These are phyloP conservation scores for Peromyscus maniculatus DNA, from an alignment of 2,113 vertebrate genomes.

Conservation along the genomic window DNA sequence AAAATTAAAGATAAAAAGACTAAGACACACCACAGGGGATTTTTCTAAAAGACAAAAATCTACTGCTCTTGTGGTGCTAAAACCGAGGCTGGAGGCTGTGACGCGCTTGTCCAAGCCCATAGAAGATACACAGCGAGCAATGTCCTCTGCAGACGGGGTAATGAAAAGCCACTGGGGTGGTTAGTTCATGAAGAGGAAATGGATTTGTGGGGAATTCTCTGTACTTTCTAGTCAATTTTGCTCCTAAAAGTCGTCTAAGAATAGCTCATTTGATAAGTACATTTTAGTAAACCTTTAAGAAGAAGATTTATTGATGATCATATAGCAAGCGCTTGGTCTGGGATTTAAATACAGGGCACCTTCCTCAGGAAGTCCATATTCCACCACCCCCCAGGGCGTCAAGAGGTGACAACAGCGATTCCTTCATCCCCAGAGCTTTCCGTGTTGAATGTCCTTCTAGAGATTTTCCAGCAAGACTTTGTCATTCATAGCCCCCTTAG, in stretches of 20 bases:
- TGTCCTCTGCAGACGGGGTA: background rate
- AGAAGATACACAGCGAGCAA: fast-evolving
- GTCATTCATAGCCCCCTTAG: background rate
- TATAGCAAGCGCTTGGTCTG: background rate
- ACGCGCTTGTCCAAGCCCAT: no score
- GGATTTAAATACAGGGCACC: background rate
- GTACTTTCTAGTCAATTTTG: background rate
- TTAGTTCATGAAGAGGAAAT: background rate
- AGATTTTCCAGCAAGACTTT: background rate
- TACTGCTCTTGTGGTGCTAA: background rate
- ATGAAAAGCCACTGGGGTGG: fast-evolving
- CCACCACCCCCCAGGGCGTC: fast-evolving
- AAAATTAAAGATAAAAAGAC: background rate
- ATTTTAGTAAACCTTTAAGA: background rate
- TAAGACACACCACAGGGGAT: background rate
- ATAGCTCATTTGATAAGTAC: background rate
- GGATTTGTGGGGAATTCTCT: background rate
- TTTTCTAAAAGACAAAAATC: background rate
- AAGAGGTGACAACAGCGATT: background rate
- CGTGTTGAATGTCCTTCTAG: no score
- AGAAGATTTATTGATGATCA: background rate
- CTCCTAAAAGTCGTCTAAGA: constrained; percentile 7
- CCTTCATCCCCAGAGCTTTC: background rate
- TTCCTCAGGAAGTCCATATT: background rate
- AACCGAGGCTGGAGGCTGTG: fast-evolving